These are phyloP conservation scores for Rhabdomys dilectus DNA, from an alignment of 2,113 vertebrate species.

Conservation along the genomic window DNA sequence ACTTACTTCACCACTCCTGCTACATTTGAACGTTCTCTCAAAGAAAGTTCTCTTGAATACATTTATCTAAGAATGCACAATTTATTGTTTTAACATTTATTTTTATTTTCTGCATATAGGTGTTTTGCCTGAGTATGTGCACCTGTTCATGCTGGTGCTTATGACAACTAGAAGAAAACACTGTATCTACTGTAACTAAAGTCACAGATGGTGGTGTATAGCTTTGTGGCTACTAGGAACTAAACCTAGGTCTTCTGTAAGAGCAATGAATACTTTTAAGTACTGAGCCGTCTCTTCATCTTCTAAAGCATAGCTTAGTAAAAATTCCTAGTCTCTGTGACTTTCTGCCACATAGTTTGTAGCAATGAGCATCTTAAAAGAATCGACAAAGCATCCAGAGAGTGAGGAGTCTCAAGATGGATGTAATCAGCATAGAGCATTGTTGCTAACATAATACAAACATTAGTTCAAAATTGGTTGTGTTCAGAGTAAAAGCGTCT, in stretches of 20 bases:
- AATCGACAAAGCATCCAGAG: neutral
- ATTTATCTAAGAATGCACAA: neutral
- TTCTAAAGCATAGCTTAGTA: neutral
- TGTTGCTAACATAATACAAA: neutral
- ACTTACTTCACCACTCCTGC: neutral
- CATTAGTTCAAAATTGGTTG: neutral
- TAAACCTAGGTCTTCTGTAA: neutral
- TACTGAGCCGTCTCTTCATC: neutral
- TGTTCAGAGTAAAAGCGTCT: neutral
- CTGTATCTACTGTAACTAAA: neutral
- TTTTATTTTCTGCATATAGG: neutral
- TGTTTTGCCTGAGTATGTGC: neutral
- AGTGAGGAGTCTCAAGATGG: neutral
- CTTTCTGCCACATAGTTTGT: neutral
- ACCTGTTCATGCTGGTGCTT: neutral
- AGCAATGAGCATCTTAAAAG: neutral
- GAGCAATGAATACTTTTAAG: neutral
- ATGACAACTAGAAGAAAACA: neutral
- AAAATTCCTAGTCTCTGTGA: neutral
- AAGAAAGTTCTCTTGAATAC: neutral
- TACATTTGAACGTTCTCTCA: neutral
- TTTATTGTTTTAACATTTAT: neutral
- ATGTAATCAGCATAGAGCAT: neutral
- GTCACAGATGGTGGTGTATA: neutral
- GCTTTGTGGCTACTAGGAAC: neutral